phyloP scores from a whole-genome alignment of 2,888 invertebrate species.

The Entomobrya multifasciata region DNA sequence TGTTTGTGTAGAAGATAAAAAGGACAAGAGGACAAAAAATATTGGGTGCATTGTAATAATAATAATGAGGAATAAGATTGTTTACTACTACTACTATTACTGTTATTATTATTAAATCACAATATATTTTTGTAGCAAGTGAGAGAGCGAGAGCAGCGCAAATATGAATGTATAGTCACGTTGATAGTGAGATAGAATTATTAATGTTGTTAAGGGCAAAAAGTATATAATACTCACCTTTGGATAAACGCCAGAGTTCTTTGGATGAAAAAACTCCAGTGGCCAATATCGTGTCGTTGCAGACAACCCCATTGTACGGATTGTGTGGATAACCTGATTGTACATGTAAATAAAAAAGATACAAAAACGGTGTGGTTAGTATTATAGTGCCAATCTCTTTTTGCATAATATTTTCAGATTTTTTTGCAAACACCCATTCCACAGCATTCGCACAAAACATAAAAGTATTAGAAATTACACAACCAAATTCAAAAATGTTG shows the following conservation, averaged over 20 bases:
- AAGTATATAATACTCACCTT: conserved; percentile 86
- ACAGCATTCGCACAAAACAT: conserved; percentile 13
- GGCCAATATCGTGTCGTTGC: conserved; percentile 99
- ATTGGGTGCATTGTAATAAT: conserved; percentile 52
- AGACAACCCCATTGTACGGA: conserved; percentile 98
- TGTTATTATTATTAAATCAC: conserved; percentile 54
- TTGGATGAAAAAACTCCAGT: conserved; percentile 99
- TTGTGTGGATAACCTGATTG: conserved; percentile 92
- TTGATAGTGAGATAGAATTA: conserved; percentile 16
- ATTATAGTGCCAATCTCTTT: conserved; percentile 26
- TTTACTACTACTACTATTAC: conserved; percentile 35
- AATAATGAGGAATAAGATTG: conserved; percentile 43
- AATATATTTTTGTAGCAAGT: conserved; percentile 14
- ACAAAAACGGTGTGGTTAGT: conserved; percentile 42
- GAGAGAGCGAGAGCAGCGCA: conserved; percentile 27
- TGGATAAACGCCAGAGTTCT: conserved; percentile 99
- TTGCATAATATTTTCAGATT: conserved; percentile 27
- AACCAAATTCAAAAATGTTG: not conserved
- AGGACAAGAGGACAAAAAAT: not conserved
- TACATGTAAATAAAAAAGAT: conserved; percentile 52
- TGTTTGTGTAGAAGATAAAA: conserved; percentile 26
- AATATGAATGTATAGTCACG: conserved; percentile 32
- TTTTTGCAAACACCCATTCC: conserved; percentile 6
- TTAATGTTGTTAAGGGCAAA: conserved; percentile 38
- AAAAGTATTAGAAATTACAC: not conserved